These are phyloP conservation scores for Cantharis flavilabris DNA, from an alignment of 2,888 invertebrate genomes.

Conservation along the genomic window DNA sequence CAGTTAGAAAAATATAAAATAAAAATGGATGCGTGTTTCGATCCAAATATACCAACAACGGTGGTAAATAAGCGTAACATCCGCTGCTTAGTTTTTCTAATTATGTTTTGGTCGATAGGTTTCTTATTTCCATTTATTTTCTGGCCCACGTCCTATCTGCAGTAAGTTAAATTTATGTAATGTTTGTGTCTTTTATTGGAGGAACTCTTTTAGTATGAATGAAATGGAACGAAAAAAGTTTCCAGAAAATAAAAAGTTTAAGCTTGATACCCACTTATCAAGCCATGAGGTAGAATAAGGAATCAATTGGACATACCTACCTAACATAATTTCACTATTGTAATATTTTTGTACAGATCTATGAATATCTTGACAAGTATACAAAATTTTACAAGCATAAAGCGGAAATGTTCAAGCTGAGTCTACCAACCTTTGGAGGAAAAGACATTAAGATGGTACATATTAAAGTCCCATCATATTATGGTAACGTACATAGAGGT, in stretches of 20 bases:
- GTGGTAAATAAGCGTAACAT: background rate
- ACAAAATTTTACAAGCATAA: background rate
- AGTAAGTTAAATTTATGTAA: background rate
- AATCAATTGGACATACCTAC: too few relatives aligned
- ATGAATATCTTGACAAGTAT: background rate
- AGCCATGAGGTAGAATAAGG: conserved; percentile 1
- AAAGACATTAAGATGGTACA: background rate
- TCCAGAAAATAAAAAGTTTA: background rate
- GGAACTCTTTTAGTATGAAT: background rate
- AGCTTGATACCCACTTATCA: background rate
- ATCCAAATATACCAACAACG: background rate
- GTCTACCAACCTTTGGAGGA: background rate
- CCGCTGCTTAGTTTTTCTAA: background rate
- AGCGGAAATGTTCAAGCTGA: background rate
- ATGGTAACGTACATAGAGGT: background rate
- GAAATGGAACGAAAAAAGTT: background rate
- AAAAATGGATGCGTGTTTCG: background rate
- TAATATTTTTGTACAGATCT: background rate
- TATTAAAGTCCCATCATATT: background rate
- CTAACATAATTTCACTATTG: background rate
- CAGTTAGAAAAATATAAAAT: background rate
- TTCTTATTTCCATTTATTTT: background rate
- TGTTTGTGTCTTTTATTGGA: background rate
- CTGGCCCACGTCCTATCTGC: background rate
- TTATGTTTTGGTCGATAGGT: background rate